A percentile compares a stretch with the other conserved stretches of the same genome.
These are phyloP conservation scores for Tetranychus piercei DNA, from an alignment of 2,888 invertebrate species.

Conservation along the genomic window DNA sequence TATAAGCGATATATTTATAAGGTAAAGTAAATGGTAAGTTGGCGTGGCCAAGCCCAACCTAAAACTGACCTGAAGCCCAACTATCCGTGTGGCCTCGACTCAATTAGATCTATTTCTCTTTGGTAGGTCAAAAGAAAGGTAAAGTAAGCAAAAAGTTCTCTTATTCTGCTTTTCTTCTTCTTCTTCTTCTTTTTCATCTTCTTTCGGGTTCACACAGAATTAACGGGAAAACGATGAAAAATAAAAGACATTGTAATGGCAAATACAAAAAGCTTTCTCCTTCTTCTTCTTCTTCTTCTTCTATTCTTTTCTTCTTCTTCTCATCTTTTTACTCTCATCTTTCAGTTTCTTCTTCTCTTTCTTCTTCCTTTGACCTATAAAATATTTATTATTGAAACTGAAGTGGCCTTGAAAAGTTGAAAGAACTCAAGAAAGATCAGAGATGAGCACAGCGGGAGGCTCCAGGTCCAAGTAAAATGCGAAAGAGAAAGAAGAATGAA, in stretches of 20 bases:
- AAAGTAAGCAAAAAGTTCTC: background rate
- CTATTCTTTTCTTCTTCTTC: background rate
- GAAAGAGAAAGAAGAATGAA: constrained; percentile 10
- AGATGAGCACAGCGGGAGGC: background rate
- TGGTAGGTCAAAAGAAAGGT: constrained; percentile 2
- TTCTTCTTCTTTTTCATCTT: background rate
- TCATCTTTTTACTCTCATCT: background rate
- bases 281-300: background rate
- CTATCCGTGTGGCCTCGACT: constrained; percentile 1
- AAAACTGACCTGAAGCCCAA: constrained; percentile 1
- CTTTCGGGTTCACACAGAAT: background rate
- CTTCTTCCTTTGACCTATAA: background rate
- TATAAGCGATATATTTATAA: constrained; percentile 4
- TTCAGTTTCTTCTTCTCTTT: background rate
- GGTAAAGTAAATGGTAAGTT: background rate
- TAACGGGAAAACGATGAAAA: background rate
- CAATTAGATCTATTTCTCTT: constrained; percentile 1
- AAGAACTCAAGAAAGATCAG: background rate
- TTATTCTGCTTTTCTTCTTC: background rate
- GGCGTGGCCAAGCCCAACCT: constrained; percentile 5
- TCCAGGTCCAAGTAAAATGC: background rate
- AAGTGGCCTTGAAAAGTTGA: background rate
- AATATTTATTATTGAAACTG: too few relatives aligned
- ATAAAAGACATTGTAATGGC: background rate
- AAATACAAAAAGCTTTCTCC: background rate